These are phyloP conservation scores for Pseudococcus longispinus DNA, from an alignment of 2,888 invertebrate genomes.

Conservation along the genomic window DNA sequence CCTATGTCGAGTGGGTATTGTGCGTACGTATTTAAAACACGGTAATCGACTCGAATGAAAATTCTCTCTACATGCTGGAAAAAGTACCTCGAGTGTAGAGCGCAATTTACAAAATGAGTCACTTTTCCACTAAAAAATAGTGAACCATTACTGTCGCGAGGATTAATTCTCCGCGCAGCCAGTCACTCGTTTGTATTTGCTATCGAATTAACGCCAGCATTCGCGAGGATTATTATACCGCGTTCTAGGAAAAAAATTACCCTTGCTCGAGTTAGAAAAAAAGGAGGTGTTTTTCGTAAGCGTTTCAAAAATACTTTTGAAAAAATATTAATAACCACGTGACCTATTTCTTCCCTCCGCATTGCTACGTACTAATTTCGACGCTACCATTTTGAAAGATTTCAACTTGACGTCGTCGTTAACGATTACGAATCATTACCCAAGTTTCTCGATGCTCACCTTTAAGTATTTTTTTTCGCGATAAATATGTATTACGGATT, in stretches of 20 bases:
- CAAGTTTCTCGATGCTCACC: background rate
- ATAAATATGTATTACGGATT: constrained; percentile 1
- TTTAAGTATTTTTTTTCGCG: background rate
- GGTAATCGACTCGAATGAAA: background rate
- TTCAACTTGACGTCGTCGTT: background rate
- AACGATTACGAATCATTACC: background rate
- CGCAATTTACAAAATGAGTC: background rate
- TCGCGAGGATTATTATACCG: background rate
- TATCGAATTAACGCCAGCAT: background rate
- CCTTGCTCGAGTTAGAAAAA: background rate
- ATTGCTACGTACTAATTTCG: background rate
- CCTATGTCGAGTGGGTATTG: background rate
- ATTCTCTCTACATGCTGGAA: background rate
- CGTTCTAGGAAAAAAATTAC: background rate
- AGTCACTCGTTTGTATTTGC: background rate
- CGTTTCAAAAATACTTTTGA: background rate
- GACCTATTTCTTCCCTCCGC: background rate
- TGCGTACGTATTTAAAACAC: background rate
- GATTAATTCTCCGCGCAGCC: background rate
- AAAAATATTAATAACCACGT: background rate
- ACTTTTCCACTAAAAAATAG: background rate
- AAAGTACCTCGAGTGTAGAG: background rate
- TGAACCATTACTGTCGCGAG: background rate
- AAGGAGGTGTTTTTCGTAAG: background rate
- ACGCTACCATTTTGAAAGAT: background rate